Evolutionary conservation across 2,888 invertebrate species (phyloP), one percentile per base, ranked within the genome.

Genomic region (Cenopis cana): DNA sequence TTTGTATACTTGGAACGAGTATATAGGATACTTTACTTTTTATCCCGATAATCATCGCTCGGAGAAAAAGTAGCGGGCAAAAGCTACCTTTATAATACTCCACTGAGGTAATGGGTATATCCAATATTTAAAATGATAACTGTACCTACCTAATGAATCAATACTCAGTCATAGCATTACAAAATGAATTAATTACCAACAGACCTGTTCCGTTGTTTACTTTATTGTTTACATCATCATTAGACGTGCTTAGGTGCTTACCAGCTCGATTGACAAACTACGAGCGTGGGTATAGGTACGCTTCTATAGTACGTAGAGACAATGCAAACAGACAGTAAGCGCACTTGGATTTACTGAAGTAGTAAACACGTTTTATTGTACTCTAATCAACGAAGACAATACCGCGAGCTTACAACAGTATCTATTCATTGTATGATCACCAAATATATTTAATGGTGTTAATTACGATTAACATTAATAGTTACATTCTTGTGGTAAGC

Each of bases 341-440:
- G 49, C 33, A 69, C 60, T 69, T 61, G 46, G 50, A 64, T 57
- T 29, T 46, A 38, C 69, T 60, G 59, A 57, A 64, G 73, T 33
- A 69, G 69, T 74, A 74, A 78, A 76, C 73, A 73, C 29, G 68
- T 74, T 73, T 69, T 71, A 74, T 18, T 50, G 10, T 64, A 64
- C 36, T 12, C 52, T 52, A 64, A 14, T 64, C 64, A 54, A 54
- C 14, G 38, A 41, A 46, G 50, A 18, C n/a, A 5, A 18, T 50
- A 12, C 18, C 18, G 17, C 2, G 18, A n/a, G 11, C 0, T 18
- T 18, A 18, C 10, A 50, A 11, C 49, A 49, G 10, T 8, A 41
- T 46, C 2, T 46, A n/a, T 46, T n/a, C 41, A n/a, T n/a, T 14
- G n/a, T n/a, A n/a, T n/a, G n/a, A n/a, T n/a, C n/a, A n/a, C n/a